A percentile compares a stretch with the other conserved stretches of the same genome.
These are phyloP conservation scores for Apostichopus japonicus DNA, from an alignment of 35 echinoderm and acorn worm genomes.

Conservation along the genomic window DNA sequence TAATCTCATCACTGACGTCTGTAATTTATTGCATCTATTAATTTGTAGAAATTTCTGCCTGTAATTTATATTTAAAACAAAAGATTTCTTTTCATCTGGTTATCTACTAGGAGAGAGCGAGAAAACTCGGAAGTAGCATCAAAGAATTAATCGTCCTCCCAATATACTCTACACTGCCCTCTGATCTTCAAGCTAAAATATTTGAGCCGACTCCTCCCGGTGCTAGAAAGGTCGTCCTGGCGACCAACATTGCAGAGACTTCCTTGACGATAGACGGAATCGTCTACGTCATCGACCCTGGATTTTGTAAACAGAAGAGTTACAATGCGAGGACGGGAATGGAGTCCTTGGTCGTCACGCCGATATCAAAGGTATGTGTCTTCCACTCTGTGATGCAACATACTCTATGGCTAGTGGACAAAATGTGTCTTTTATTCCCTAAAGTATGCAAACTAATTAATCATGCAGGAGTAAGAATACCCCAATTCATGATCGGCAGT, in stretches of 20 bases:
- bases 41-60: no score
- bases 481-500: no score
- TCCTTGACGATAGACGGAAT: conserved; percentile 96
- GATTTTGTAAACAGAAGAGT: conserved; percentile 97
- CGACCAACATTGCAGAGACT: conserved; percentile 97
- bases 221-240: conserved; percentile 87
- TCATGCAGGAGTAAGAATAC: no score
- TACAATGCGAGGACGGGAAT: conserved; percentile 98
- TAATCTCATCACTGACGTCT: no score
- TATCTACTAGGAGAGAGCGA: conserved; percentile 74
- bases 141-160: conserved; percentile 91
- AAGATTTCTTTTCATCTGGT: background rate
- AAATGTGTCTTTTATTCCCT: no score
- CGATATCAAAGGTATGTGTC: conserved; percentile 84
- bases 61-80: no score
- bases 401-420: no score
- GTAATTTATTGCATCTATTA: no score
- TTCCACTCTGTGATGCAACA: no score
- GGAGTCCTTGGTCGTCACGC: conserved; percentile 90
- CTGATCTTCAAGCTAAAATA: conserved; percentile 94
- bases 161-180: conserved; percentile 93
- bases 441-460: no score
- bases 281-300: conserved; percentile 92
- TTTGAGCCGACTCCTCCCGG: conserved; percentile 95
- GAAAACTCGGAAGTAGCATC: conserved; percentile 88